phyloP scores from a whole-genome alignment of 1,140 invertebrate genomes.

The Drosophila athabasca region DNA sequence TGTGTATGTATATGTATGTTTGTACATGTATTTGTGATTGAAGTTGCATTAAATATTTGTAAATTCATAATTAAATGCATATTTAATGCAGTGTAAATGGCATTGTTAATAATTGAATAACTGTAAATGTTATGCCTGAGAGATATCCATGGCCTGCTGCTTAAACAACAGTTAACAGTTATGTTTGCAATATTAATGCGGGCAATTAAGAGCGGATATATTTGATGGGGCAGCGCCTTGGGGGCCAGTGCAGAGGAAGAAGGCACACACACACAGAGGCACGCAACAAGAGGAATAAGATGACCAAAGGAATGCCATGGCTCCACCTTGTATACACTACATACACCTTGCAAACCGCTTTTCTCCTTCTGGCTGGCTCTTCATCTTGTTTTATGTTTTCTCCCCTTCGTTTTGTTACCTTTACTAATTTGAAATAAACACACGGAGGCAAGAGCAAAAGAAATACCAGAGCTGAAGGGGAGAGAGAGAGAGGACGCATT shows the following conservation, averaged over 20 bases:
- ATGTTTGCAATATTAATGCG: not conserved
- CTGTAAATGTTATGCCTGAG: conserved; percentile 46
- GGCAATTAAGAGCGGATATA: conserved; percentile 32
- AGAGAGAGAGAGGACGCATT: conserved; percentile 20
- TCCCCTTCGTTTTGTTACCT: conserved; percentile 17
- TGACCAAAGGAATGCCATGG: too few species aligned
- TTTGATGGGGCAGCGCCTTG: not conserved
- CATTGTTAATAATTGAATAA: conserved; percentile 58
- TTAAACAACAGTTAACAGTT: too few species aligned
- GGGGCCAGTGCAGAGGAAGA: too few species aligned
- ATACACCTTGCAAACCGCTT: not conserved
- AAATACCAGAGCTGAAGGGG: too few species aligned
- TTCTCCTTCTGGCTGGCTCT: not conserved
- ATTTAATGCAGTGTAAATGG: conserved; percentile 55
- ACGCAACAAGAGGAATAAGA: too few species aligned
- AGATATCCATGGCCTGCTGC: conserved; percentile 31
- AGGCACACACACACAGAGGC: too few species aligned
- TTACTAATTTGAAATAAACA: conserved; percentile 50
- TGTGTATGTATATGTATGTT: not conserved
- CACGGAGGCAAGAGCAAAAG: not conserved
- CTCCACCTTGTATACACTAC: too few species aligned
- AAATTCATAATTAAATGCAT: conserved; percentile 40
- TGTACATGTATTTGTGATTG: not conserved
- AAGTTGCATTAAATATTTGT: conserved; percentile 11
- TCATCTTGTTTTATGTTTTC: conserved; percentile 3